Percentiles rank a stretch among this genome's conserved stretches.
Evolutionary conservation across 2,797 vertebrate species (phyloP).

Genomic region (Poecile montanus): DNA sequence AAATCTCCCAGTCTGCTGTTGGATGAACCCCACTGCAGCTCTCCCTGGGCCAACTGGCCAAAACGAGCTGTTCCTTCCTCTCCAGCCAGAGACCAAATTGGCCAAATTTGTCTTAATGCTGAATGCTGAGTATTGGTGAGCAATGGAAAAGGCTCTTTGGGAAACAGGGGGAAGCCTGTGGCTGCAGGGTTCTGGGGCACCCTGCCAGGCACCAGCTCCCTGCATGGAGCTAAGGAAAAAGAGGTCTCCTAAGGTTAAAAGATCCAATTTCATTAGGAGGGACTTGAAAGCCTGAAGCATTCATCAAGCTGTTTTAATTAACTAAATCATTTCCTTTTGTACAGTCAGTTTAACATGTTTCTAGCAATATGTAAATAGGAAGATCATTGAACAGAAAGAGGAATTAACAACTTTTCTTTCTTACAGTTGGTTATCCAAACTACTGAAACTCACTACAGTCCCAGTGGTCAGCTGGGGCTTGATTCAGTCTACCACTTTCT

Average conservation of each 20-base stretch:
- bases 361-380: conserved; percentile 12
- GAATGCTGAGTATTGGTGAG: neutral
- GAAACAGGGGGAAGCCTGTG: neutral
- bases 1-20: neutral
- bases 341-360: conserved; percentile 12
- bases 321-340: conserved; percentile 9
- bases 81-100: neutral
- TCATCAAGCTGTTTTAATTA: conserved; percentile 38
- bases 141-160: neutral
- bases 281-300: neutral
- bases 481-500: neutral
- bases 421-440: neutral
- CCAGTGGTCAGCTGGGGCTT: neutral
- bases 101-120: neutral
- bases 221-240: neutral
- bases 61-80: neutral
- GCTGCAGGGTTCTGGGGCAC: neutral
- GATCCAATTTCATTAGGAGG: neutral
- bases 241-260: neutral
- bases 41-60: neutral
- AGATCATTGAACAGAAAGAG: conserved; percentile 1
- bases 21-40: neutral
- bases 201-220: neutral
- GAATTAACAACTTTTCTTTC: neutral
- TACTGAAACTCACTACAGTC: neutral